Evolutionary conservation across 92 coral and sea anemone species (phyloP), one percentile per base, ranked within the genome.

Genomic region (Porites lobata): DNA sequence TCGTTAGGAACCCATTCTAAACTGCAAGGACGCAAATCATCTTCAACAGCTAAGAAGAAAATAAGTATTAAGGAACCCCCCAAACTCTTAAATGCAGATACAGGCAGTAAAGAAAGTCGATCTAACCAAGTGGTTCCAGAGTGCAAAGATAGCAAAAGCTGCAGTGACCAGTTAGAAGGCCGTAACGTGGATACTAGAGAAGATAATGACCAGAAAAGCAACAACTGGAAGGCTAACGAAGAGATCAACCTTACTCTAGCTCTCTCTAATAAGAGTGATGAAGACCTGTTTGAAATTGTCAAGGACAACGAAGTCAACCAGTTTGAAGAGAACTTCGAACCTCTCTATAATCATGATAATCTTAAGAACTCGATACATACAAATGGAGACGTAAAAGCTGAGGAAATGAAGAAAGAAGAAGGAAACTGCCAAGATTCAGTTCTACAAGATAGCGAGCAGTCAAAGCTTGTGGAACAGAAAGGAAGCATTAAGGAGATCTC

Each of bases 251-350:
- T 38, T 1, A 29, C 22, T 63, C 47, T 47, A 7, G 24, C 2
- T 14, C 12, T 8, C 9, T 1, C 21, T 65, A 74, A 66, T 22
- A 17, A 54, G 26, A 51, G 50, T 21, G 7, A 80, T 47, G 50
- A 12, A 17, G 9, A n/a, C 1, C 9, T 21, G 58, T 38, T 1
- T n/a, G 86, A 9, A 56, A 17, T 38, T 38, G 47, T 38, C 47
- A 38, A 57, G 3, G 47, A 50, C 43, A 65, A 70, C 3, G 69
- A 57, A 56, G 58, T 70, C 59, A 53, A 29, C 14, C 6, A 57
- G 56, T 57, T 82, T 26, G 32, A 76, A 12, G 70, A 69, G 12
- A 32, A 69, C 26, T 29, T 81, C 29, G 77, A 69, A 50, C 29
- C 17, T 57, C 65, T 32, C 47, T 68, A 26, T 12, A 10, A 18